These are phyloP conservation scores for Phasia obesa DNA, from an alignment of 2,888 invertebrate species.

Conservation along the genomic window DNA sequence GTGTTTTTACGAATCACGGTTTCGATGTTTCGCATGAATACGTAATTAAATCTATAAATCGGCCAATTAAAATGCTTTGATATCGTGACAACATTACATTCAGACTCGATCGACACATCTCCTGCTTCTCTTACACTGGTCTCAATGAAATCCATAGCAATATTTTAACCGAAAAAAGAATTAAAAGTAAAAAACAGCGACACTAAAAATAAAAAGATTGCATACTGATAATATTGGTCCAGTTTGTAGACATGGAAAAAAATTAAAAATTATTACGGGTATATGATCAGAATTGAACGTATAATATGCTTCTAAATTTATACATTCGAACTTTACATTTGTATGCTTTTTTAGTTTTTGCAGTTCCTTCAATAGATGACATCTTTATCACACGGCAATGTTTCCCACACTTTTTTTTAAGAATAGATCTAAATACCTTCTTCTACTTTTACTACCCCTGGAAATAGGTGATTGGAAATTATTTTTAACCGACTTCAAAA, in stretches of 20 bases:
- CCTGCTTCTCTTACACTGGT: conserved; percentile 9
- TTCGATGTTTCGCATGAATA: conserved; percentile 83
- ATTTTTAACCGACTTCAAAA: too few relatives aligned
- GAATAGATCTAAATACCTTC: too few relatives aligned
- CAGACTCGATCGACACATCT: conserved; percentile 59
- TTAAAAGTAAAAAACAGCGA: conserved; percentile 49
- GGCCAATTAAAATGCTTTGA: conserved; percentile 83
- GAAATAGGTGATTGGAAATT: too few relatives aligned
- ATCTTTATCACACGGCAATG: too few relatives aligned
- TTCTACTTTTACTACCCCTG: too few relatives aligned
- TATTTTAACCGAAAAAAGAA: conserved; percentile 28
- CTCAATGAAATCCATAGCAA: conserved; percentile 19
- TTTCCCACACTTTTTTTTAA: too few relatives aligned
- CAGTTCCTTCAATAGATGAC: neutral
- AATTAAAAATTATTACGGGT: conserved; percentile 64
- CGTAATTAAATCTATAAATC: conserved; percentile 83
- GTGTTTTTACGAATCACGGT: conserved; percentile 83
- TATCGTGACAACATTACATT: conserved; percentile 83
- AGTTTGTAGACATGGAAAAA: conserved; percentile 58
- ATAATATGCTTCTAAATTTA: neutral
- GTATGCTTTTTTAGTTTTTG: neutral
- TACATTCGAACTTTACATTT: neutral
- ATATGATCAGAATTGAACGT: conserved; percentile 39
- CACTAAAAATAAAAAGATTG: conserved; percentile 58
- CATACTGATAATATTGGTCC: conserved; percentile 66